Percentiles rank a stretch among this genome's conserved stretches.
Evolutionary conservation across 2,888 invertebrate species (phyloP).

Genomic region (Ligdia adustata): DNA sequence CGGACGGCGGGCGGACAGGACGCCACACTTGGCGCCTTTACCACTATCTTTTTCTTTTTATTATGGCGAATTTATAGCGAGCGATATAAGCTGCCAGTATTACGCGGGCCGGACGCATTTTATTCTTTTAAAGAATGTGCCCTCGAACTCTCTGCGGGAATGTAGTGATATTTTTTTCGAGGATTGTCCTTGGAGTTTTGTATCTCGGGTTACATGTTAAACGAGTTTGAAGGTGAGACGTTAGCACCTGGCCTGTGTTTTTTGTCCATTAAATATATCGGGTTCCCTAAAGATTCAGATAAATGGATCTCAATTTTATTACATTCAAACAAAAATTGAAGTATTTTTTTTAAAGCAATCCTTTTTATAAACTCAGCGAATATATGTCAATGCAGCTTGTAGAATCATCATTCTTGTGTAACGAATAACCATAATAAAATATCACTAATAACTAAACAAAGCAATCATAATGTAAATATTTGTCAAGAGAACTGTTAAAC

Average conservation of each 20-base stretch:
- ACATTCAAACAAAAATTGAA: no score
- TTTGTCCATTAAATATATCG: neutral
- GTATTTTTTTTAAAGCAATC: no score
- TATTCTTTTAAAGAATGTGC: conserved; percentile 31
- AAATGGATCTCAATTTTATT: no score
- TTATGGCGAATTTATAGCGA: conserved; percentile 46
- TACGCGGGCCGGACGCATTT: conserved; percentile 45
- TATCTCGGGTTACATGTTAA: conserved; percentile 13
- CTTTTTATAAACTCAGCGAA: no score
- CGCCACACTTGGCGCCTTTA: conserved; percentile 45
- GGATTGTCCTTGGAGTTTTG: conserved; percentile 14
- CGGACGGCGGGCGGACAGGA: conserved; percentile 28
- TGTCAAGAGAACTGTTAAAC: no score
- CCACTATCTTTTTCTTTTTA: conserved; percentile 34
- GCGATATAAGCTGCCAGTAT: conserved; percentile 55
- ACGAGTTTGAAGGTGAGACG: conserved; percentile 10
- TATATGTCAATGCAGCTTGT: no score
- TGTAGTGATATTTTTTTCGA: conserved; percentile 18
- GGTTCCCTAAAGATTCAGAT: no score
- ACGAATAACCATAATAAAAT: no score
- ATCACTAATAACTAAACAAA: no score
- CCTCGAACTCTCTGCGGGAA: conserved; percentile 20
- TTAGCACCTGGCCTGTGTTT: conserved; percentile 4
- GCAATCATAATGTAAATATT: no score
- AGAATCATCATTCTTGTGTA: no score